These are phyloP conservation scores for Orgyia antiqua DNA, from an alignment of 2,888 invertebrate species.

Conservation along the genomic window DNA sequence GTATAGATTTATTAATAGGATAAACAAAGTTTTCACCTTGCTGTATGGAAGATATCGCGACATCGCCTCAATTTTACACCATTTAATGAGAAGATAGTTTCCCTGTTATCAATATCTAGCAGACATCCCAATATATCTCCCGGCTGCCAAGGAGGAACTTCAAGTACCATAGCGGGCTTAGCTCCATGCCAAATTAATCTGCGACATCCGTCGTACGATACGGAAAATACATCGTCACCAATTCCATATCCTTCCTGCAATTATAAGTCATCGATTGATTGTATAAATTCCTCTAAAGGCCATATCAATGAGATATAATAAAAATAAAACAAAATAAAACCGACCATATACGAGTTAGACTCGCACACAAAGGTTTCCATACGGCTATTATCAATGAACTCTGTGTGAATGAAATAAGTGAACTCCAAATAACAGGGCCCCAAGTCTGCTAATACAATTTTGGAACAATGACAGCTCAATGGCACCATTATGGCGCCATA, in stretches of 20 bases:
- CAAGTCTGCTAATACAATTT: no score
- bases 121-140: constrained; percentile 93
- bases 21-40: constrained; percentile 74
- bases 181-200: constrained; percentile 94
- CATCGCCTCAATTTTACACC: constrained; percentile 84
- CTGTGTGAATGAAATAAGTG: no score
- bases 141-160: constrained; percentile 84
- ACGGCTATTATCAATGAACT: no score
- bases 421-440: no score
- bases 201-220: constrained; percentile 96
- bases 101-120: constrained; percentile 84
- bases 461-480: no score
- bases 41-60: constrained; percentile 85
- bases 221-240: constrained; percentile 92
- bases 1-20: not conserved
- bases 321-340: no score
- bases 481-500: no score
- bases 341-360: no score
- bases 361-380: no score
- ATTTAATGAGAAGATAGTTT: constrained; percentile 90
- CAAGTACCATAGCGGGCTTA: constrained; percentile 78
- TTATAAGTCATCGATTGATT: no score
- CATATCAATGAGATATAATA: no score
- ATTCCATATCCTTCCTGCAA: constrained; percentile 95
- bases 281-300: no score